Percentiles rank a stretch among this genome's conserved stretches.
Evolutionary conservation across 2,113 vertebrate species (phyloP).

Genomic region (human (Homo sapiens)): GRCh38 chr1:197845001-197845500

Average conservation of each 20-base stretch:
- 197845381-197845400: constrained; percentile 32
- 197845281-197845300: background rate
- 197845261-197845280: background rate
- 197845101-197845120: constrained; percentile 54
- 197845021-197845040: constrained; percentile 65
- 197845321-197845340: background rate
- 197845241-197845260: constrained; percentile 53
- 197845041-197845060: constrained; percentile 62
- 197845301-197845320: background rate
- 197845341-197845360: background rate
- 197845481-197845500: background rate
- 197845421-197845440: background rate
- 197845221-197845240: constrained; percentile 57
- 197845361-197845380: background rate
- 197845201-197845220: constrained; percentile 69
- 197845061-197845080: constrained; percentile 70
- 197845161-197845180: constrained; percentile 54
- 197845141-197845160: constrained; percentile 49
- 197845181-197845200: constrained; percentile 49
- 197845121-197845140: constrained; percentile 63
- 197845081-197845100: constrained; percentile 63
- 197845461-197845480: background rate
- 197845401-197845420: background rate
- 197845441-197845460: too few species aligned
- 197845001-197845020: constrained; percentile 64